Base-by-base conservation (phyloP, 2,113 vertebrate genomes). In the Aptenodytes patagonicus region DNA sequence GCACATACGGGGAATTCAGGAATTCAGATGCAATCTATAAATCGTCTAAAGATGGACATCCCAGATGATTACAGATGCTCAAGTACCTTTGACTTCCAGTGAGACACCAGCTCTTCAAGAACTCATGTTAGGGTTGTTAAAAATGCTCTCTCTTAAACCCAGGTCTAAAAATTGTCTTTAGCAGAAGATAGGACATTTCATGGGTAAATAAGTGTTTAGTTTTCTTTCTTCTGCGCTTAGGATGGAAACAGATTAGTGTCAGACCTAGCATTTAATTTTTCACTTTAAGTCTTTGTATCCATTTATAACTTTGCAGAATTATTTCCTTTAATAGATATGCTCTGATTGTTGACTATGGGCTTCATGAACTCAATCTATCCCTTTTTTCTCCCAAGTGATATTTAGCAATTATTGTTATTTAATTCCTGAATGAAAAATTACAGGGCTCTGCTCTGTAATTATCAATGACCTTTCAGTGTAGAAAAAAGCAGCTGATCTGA, bases 381-480 rank as follows among this genome's bases (percentile, higher is more conserved):
- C 13, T 78, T 93, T 89, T 69, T 86, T 19, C 52, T 96, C 77
- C 44, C 40, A 76, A 76, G 51, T 61, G 83, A 76, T 95, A 81
- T 86, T 90, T 94, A 90, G 64, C 85, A 90, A 81, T 89, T 95
- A 84, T 82, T 86, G 61, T 90, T 92, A 84, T 83, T 96, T 96
- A 95, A 96, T 87, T 95, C 92, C 72, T 93, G 65, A 79, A 95
- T 84, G 79, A 94, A 95, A 93, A 95, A 91, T 95, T 92, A 79
- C 47, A 91, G 83, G 51, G 24, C 52, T 69, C 77, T 91, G 52
- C 57, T 90, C 61, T 89, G 83, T 90, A 94, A 97, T 93, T 96
- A 97, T 40, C 92, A 75, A 14, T 95, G 94, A 97, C 95, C 95
- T 97, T 97, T 97, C 36, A 29, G 28, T 42, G 80, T 13, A 90